These are phyloP conservation scores for Maniola jurtina DNA, from an alignment of 1,140 invertebrate genomes.

Conservation along the genomic window DNA sequence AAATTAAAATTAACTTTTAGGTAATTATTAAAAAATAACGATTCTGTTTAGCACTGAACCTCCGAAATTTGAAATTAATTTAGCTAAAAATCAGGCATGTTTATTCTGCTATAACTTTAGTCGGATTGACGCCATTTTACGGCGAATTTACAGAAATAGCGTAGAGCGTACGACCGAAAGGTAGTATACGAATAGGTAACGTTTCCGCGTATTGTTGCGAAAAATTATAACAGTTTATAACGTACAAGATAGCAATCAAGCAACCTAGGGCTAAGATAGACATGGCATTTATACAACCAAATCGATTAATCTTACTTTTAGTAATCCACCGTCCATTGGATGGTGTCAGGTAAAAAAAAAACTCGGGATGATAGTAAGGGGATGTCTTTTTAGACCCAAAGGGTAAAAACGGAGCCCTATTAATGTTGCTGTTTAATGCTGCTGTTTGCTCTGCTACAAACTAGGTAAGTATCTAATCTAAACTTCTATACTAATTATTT, in stretches of 20 bases:
- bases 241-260: neutral
- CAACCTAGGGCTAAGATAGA: neutral
- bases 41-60: neutral
- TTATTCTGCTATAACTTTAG: constrained; percentile 32
- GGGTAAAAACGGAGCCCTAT: no score
- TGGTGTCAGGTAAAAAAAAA: no score
- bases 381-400: no score
- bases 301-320: no score
- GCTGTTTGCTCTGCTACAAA: no score
- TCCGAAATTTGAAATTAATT: constrained; percentile 18
- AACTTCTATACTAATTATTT: no score
- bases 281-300: neutral
- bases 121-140: constrained; percentile 45
- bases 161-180: constrained; percentile 37
- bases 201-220: constrained; percentile 60
- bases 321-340: no score
- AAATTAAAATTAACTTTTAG: no score
- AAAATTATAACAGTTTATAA: constrained; percentile 37
- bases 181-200: constrained; percentile 18
- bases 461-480: no score
- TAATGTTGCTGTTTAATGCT: no score
- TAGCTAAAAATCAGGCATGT: constrained; percentile 40
- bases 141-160: constrained; percentile 47
- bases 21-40: neutral
- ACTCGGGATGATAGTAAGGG: no score